phyloP scores from a whole-genome alignment of 2,113 vertebrate species.

The Myrmophylax atrothorax region DNA sequence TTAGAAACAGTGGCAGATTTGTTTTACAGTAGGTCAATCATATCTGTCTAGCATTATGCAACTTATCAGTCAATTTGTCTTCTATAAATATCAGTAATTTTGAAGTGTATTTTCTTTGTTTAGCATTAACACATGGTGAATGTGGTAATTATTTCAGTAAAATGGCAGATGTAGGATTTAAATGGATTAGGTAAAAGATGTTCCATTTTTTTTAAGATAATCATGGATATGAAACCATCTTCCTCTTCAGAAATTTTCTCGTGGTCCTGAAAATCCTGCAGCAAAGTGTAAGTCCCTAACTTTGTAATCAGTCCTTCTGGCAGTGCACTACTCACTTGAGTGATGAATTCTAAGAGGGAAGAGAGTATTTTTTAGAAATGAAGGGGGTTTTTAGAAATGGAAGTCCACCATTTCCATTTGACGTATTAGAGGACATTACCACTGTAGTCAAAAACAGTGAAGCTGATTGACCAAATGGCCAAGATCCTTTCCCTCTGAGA shows the following conservation, averaged over 20 bases:
- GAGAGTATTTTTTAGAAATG: not conserved
- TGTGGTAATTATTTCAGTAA: not conserved
- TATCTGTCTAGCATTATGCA: not conserved
- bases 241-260: not conserved
- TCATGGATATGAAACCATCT: not conserved
- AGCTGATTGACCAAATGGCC: not conserved
- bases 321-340: not conserved
- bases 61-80: not conserved
- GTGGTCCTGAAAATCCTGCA: not conserved
- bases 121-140: not conserved
- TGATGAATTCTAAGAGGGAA: not conserved
- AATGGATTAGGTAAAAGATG: not conserved
- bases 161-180: not conserved
- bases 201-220: not conserved
- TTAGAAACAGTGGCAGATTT: not conserved
- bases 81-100: not conserved
- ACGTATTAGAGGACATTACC: not conserved
- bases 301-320: not conserved
- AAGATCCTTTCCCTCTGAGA: not conserved
- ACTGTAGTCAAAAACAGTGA: conserved; percentile 2
- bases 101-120: not conserved
- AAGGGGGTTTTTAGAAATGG: not conserved
- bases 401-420: not conserved
- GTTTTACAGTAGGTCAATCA: not conserved
- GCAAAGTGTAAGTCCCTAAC: not conserved